phyloP scores from a whole-genome alignment of 2,888 invertebrate species.

The Tipula vernalis region DNA sequence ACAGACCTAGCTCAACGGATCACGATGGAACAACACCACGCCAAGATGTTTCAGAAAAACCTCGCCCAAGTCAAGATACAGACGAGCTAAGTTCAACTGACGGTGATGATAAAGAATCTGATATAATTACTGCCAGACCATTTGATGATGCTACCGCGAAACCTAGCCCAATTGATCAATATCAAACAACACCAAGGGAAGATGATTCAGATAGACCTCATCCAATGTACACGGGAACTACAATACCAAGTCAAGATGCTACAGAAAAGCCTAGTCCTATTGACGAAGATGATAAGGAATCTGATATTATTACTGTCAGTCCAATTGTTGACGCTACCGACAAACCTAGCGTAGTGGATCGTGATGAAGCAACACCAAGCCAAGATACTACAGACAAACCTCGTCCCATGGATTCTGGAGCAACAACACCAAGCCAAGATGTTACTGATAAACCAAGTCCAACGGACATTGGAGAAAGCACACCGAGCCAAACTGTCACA shows the following conservation, averaged over 20 bases:
- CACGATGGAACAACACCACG: slow-evolving; percentile 15
- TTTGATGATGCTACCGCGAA: slow-evolving; percentile 13
- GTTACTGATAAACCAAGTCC: neutral
- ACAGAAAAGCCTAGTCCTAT: slow-evolving; percentile 5
- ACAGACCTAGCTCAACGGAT: slow-evolving; percentile 15
- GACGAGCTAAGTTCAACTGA: slow-evolving; percentile 4
- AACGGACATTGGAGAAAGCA: neutral
- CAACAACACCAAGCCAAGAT: neutral
- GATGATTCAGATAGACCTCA: neutral
- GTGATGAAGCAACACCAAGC: neutral
- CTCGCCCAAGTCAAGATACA: neutral
- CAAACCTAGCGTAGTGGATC: slow-evolving; percentile 11
- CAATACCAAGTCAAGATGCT: neutral
- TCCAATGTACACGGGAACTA: no score
- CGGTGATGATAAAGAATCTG: no score
- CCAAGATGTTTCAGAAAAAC: slow-evolving; percentile 12
- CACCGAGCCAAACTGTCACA: neutral
- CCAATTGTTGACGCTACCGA: neutral
- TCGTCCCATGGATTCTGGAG: no score
- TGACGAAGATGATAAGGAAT: neutral
- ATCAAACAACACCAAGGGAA: slow-evolving; percentile 16
- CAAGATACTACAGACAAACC: neutral
- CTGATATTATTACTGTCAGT: neutral
- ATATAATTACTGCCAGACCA: slow-evolving; percentile 13
- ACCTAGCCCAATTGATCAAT: slow-evolving; percentile 14